Evolutionary conservation across 2,113 vertebrate species (phyloP), one percentile per base, ranked within the genome.

Genomic region (Stigmatopora nigra): DNA sequence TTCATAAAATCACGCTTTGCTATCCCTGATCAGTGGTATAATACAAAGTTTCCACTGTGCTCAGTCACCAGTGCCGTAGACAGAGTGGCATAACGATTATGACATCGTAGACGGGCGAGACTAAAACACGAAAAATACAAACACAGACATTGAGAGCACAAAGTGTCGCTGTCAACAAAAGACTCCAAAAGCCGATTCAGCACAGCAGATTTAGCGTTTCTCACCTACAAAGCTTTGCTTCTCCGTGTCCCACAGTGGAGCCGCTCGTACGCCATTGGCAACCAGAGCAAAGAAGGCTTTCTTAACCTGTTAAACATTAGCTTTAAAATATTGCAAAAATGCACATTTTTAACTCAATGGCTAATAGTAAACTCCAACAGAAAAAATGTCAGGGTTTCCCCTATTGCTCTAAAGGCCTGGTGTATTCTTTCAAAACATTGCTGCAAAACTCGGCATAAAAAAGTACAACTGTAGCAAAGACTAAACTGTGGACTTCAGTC

Each of bases 161-260:
- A 38, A 41, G 12, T 6, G 7, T 45, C 19, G 14, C 41, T 38
- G 2, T 12, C 59, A 14, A 20, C n/a, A 45, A 2, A 31, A 15
- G 12, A 56, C 14, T 56, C 19, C 13, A 56, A 56, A 31, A 2
- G 1, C 1, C 16, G 35, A 47, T 45, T 19, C 9, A 38, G 16
- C 15, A 9, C 5, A 36, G 56, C 0, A 3, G 3, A 8, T 62
- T 19, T 61, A 0, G 0, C 3, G 2, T 9, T 9, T 0, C 96
- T 94, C 88, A 98, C 96, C 96, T 89, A 99, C 95, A 91, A 99
- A 99, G 88, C 94, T 96, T 82, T 98, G 97, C 76, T 93, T 95
- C 88, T 96, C 97, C 64, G 94, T 95, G 83, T 99, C 97, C 97
- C 97, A 99, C 58, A 99, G 90, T 0, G 97, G 96, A 64, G 97